These are phyloP conservation scores for Lophochroa leadbeateri DNA, from an alignment of 2,113 vertebrate genomes.

Conservation along the genomic window DNA sequence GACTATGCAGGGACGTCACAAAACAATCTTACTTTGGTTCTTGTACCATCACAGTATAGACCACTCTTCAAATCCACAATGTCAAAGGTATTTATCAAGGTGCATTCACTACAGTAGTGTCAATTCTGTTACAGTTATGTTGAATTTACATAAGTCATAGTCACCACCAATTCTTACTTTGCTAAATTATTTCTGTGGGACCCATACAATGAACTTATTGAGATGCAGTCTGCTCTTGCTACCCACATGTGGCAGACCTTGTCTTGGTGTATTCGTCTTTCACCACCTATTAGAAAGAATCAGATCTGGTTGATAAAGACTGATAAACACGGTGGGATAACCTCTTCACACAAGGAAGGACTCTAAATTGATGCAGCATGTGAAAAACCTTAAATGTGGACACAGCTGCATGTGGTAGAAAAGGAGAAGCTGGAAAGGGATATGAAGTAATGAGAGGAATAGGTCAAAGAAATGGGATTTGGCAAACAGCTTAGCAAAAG, in stretches of 20 bases:
- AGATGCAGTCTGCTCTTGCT: not conserved
- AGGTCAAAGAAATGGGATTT: not conserved
- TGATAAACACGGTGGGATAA: not conserved
- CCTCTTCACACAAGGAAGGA: not conserved
- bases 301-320: not conserved
- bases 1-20: not conserved
- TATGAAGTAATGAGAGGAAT: not conserved
- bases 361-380: not conserved
- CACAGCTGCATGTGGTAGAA: not conserved
- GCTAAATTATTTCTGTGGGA: not conserved
- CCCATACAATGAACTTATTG: not conserved
- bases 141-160: not conserved
- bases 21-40: not conserved
- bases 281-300: not conserved
- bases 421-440: not conserved
- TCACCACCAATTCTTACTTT: not conserved
- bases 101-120: not conserved
- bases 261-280: not conserved
- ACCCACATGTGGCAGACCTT: not conserved
- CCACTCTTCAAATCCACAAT: not conserved
- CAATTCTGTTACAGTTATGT: not conserved
- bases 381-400: not conserved
- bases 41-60: not conserved
- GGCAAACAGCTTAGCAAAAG: not conserved
- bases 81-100: not conserved